Percentiles rank a stretch among this genome's conserved stretches.
Conservation (phyloP, 2,797 vertebrate genomes). For the Anguilla megastoma region DNA sequence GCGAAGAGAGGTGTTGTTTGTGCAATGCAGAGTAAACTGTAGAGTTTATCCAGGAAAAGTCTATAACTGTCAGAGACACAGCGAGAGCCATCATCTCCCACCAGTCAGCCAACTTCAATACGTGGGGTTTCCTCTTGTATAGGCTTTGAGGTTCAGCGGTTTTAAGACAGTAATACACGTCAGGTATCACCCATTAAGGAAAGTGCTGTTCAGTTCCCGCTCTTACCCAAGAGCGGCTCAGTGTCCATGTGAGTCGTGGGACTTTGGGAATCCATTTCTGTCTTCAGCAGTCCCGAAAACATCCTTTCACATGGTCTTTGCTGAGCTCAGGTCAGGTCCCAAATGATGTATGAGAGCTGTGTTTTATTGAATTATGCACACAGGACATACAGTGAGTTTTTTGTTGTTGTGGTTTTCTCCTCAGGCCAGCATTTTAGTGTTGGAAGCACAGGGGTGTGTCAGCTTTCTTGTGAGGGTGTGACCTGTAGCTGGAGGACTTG, state of each 20-base stretch:
- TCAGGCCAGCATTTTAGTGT: not conserved
- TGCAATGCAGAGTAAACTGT: not conserved
- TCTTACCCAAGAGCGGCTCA: not conserved
- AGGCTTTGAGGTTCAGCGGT: constrained; percentile 11
- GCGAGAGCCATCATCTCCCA: not conserved
- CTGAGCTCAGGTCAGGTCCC: not conserved
- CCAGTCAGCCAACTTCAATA: not conserved
- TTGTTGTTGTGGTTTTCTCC: not conserved
- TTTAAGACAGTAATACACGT: not conserved
- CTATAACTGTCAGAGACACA: not conserved
- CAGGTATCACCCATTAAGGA: not conserved
- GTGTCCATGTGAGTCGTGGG: not conserved
- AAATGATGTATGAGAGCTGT: not conserved
- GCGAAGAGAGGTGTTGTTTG: not conserved
- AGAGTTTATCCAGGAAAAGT: not conserved
- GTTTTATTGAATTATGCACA: constrained; percentile 2
- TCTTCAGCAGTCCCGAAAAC: not conserved
- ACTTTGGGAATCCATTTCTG: constrained; percentile 5
- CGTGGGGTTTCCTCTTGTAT: constrained; percentile 13
- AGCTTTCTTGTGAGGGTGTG: not conserved
- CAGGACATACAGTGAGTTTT: not conserved
- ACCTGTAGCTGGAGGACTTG: not conserved
- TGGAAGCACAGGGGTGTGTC: not conserved
- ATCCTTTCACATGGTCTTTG: not conserved
- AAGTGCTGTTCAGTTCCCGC: not conserved